phyloP scores from a whole-genome alignment of 2,113 vertebrate genomes.

The Antechinus flavipes region DNA sequence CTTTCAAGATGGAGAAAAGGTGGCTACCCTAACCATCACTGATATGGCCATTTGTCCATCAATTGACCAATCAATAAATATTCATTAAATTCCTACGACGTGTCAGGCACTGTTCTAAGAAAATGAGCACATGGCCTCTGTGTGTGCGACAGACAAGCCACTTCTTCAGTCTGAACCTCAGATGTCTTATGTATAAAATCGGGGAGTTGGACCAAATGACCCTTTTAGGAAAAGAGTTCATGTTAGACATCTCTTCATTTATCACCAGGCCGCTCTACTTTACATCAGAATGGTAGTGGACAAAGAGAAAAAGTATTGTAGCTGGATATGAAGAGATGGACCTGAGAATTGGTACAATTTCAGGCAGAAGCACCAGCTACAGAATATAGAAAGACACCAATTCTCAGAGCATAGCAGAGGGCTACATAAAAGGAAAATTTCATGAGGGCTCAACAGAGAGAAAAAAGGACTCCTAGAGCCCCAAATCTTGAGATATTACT shows the following conservation, averaged over 20 bases:
- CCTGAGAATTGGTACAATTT: neutral
- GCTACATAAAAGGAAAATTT: neutral
- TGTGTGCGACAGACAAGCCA: neutral
- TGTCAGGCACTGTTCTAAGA: neutral
- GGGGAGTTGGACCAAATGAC: neutral
- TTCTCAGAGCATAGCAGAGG: neutral
- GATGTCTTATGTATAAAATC: conserved; percentile 8
- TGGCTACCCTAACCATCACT: too few species aligned
- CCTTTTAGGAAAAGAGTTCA: neutral
- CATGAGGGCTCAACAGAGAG: neutral
- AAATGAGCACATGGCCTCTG: neutral
- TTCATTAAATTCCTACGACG: neutral
- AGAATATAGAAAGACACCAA: neutral
- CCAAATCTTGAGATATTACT: neutral
- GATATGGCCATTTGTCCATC: neutral
- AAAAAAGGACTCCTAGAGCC: neutral
- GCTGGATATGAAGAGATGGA: neutral
- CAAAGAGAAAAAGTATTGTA: neutral
- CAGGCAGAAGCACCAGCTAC: neutral
- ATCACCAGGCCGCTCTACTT: neutral
- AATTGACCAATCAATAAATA: neutral
- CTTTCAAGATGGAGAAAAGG: too few species aligned
- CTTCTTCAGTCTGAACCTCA: neutral
- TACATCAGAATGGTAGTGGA: neutral
- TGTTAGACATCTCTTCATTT: neutral